Percentiles rank a stretch among this genome's conserved stretches.
Conservation (phyloP, 1,140 invertebrate genomes). For the Microplitis mediator region DNA sequence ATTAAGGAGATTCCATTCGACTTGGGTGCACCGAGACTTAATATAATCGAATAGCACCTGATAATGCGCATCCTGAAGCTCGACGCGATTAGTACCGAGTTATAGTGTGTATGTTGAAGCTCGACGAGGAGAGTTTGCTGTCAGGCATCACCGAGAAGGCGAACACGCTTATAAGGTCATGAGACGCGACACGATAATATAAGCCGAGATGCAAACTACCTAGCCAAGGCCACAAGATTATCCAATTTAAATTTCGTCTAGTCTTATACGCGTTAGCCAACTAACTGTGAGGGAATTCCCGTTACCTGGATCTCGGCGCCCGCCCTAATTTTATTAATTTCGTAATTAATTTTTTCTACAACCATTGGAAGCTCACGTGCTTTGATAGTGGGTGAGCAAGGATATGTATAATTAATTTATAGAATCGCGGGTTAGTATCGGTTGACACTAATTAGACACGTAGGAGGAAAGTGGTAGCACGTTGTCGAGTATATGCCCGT, state of each 20-base stretch:
- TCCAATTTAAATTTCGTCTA: slow-evolving; percentile 19
- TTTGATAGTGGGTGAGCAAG: no score
- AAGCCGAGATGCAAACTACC: background rate
- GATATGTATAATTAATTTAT: no score
- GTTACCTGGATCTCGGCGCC: background rate
- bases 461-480: no score
- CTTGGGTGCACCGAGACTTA: slow-evolving; percentile 1
- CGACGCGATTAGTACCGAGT: background rate
- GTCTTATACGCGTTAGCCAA: slow-evolving; percentile 14
- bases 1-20: slow-evolving; percentile 10
- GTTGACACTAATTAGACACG: no score
- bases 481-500: no score
- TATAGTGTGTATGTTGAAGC: background rate
- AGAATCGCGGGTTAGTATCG: no score
- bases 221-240: slow-evolving; percentile 15
- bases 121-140: background rate
- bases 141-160: background rate
- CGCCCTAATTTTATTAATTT: no score
- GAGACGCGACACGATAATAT: background rate
- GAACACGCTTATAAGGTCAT: slow-evolving; percentile 13
- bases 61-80: background rate
- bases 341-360: no score
- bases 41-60: slow-evolving; percentile 13
- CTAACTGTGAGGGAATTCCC: slow-evolving; percentile 17
- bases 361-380: no score